Percentiles rank a stretch among this genome's conserved stretches.
Conservation (phyloP, 2,888 invertebrate species). For the Spilosoma lubricipeda region DNA sequence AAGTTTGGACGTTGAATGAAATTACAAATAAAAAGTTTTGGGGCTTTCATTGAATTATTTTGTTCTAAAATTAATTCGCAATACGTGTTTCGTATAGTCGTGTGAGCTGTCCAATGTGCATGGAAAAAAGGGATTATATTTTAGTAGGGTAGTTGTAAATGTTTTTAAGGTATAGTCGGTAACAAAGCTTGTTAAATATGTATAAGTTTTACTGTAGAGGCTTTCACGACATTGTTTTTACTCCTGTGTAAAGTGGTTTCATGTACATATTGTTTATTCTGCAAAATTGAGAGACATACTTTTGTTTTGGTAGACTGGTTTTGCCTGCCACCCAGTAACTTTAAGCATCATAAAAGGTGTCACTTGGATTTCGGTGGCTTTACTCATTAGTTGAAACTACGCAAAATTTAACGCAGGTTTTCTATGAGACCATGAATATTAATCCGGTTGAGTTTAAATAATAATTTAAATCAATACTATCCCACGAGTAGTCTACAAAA, state of each 20-base stretch:
- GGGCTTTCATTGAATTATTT: not conserved
- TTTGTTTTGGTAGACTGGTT: no score
- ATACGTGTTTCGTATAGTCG: not conserved
- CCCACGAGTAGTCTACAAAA: not conserved
- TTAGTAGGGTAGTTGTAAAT: not conserved
- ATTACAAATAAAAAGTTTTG: constrained; percentile 2
- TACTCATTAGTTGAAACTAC: no score
- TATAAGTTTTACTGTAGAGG: not conserved
- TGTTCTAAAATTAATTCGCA: constrained; percentile 8
- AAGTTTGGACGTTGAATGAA: constrained; percentile 11
- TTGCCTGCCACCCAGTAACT: no score
- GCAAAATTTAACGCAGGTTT: no score
- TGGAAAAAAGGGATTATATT: not conserved
- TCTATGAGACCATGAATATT: no score
- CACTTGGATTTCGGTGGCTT: no score
- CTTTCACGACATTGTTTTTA: not conserved
- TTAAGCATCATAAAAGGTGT: no score
- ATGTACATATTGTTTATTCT: not conserved
- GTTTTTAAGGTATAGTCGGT: not conserved
- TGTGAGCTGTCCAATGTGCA: not conserved
- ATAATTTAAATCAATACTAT: no score
- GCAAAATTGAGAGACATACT: no score
- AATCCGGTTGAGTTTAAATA: no score
- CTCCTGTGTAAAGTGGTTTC: not conserved
- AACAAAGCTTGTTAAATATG: not conserved